Evolutionary conservation across 1,140 invertebrate species (phyloP), one percentile per base, ranked within the genome.

Genomic region (Nasonia longicornis): DNA sequence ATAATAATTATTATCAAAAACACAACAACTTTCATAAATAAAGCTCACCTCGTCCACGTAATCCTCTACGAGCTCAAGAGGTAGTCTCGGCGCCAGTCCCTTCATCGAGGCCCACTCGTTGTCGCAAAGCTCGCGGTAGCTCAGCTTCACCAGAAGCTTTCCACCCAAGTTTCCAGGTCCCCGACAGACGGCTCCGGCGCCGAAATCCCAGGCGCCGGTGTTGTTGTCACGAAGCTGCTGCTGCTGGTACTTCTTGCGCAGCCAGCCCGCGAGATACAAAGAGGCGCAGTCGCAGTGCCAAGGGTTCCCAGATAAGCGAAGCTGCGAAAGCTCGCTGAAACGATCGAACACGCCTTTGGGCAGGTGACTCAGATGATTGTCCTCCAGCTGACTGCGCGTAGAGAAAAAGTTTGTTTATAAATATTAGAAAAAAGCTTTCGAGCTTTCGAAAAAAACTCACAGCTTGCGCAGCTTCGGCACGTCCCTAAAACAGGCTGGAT

Each of bases 221-320:
- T 48, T 11, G 10, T 79, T 66, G 63, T 82, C 66, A 3, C 73
- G 52, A 10, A 77, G 69, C 0, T 76, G 73, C 0, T 66, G 45
- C 22, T 64, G 52, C 0, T 89, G 84, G 35, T 91, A 91, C 63
- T 86, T 86, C 20, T 84, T 87, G 29, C 85, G 85, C 26, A 93
- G 89, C 92, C 93, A 95, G 88, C 90, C 90, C 0, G 94, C 92
- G 76, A 97, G 92, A 87, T 96, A 96, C 0, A 95, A 89, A 10
- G 95, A 93, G 64, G 93, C 93, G 85, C 96, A 97, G 86, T 97
- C 95, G 84, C 96, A 97, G 85, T 96, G 95, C 96, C 96, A 97
- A 0, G 95, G 95, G 89, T 97, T 97, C 83, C 95, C 95, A 1
- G 94, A 94, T 26, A 97, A 88, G 87, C 96, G 95, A 0, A 97